phyloP scores from a whole-genome alignment of 2,888 invertebrate species.

The Neoascia interrupta region DNA sequence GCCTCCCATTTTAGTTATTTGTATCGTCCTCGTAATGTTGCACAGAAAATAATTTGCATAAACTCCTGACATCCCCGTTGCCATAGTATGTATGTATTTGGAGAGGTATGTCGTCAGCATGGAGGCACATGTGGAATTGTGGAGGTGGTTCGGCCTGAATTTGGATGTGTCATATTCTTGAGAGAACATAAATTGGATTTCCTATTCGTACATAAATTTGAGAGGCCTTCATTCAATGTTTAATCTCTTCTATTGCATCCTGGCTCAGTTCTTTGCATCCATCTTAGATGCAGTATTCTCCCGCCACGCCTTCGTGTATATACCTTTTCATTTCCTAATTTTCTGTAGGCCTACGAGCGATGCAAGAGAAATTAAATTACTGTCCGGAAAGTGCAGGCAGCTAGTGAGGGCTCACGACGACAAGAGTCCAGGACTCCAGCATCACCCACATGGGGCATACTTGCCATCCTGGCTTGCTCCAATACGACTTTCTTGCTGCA shows the following conservation, averaged over 20 bases:
- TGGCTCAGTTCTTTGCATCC: slow-evolving; percentile 49
- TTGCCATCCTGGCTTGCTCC: slow-evolving; percentile 39
- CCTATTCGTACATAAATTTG: slow-evolving; percentile 65
- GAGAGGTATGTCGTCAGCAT: slow-evolving; percentile 18
- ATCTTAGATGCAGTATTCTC: slow-evolving; percentile 42
- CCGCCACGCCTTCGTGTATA: slow-evolving; percentile 55
- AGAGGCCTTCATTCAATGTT: slow-evolving; percentile 68
- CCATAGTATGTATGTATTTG: too few relatives aligned
- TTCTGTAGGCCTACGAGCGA: too few relatives aligned
- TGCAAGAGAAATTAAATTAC: slow-evolving; percentile 47
- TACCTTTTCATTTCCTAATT: too few relatives aligned
- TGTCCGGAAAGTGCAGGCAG: slow-evolving; percentile 55
- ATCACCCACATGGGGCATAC: slow-evolving; percentile 64
- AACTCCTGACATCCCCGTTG: too few relatives aligned
- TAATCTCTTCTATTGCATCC: slow-evolving; percentile 58
- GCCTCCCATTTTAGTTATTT: slow-evolving; percentile 48
- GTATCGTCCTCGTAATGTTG: slow-evolving; percentile 66
- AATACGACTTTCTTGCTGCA: slow-evolving; percentile 26
- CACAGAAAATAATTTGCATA: slow-evolving; percentile 68
- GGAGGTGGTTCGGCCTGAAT: slow-evolving; percentile 36
- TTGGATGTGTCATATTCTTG: slow-evolving; percentile 68
- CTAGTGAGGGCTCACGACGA: slow-evolving; percentile 35
- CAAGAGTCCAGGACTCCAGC: slow-evolving; percentile 31
- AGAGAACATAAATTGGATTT: slow-evolving; percentile 69
- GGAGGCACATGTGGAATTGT: slow-evolving; percentile 27